A percentile compares a stretch with the other conserved stretches of the same genome.
Conservation (phyloP, 2,888 invertebrate genomes). For the Helicoverpa assulta region DNA sequence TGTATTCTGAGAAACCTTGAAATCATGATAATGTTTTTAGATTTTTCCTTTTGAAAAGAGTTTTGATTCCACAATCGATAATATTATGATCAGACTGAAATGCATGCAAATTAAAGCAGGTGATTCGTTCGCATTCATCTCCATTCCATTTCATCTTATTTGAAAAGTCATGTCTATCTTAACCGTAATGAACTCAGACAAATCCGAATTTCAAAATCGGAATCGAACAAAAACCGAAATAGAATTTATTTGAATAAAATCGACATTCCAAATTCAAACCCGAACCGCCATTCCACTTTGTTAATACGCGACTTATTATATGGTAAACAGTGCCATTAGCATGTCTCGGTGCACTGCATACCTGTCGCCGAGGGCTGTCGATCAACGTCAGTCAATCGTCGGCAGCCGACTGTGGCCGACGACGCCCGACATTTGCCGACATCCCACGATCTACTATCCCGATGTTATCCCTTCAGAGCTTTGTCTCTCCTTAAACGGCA, state of each 20-base stretch:
- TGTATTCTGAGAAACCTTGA: neutral
- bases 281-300: slow-evolving; percentile 69
- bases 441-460: slow-evolving; percentile 80
- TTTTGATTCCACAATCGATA: neutral
- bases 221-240: slow-evolving; percentile 59
- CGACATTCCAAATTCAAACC: slow-evolving; percentile 68
- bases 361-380: slow-evolving; percentile 80
- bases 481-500: slow-evolving; percentile 87
- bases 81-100: neutral
- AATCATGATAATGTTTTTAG: neutral
- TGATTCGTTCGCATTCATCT: neutral
- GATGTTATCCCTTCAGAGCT: slow-evolving; percentile 85
- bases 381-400: slow-evolving; percentile 83
- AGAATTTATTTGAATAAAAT: slow-evolving; percentile 66
- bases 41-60: neutral
- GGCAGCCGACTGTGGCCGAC: slow-evolving; percentile 70
- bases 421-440: slow-evolving; percentile 75
- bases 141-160: slow-evolving; percentile 3
- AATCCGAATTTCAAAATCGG: slow-evolving; percentile 53
- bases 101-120: slow-evolving; percentile 9
- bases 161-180: slow-evolving; percentile 2
- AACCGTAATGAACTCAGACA: slow-evolving; percentile 41
- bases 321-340: slow-evolving; percentile 88
- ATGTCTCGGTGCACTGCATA: slow-evolving; percentile 80
- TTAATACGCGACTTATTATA: slow-evolving; percentile 86